Evolutionary conservation across 2,113 vertebrate species (phyloP).

Genomic region (Rana temporaria): DNA sequence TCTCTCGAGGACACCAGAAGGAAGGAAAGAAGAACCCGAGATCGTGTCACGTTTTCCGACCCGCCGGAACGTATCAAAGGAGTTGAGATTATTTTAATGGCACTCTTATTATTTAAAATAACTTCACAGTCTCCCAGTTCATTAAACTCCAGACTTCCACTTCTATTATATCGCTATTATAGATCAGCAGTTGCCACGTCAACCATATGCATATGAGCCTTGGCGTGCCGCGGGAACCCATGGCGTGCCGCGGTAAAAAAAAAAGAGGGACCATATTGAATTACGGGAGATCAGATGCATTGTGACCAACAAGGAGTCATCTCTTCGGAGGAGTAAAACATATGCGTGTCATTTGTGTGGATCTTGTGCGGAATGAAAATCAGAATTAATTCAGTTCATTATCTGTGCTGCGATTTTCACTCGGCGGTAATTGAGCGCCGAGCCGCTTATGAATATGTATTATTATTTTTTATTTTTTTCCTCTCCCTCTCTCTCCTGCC

Average conservation of each 20-base stretch:
- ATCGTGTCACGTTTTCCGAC: too few relatives aligned
- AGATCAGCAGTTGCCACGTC: background rate
- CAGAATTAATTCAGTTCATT: slow-evolving; percentile 73
- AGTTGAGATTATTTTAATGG: too few relatives aligned
- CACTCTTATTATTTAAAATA: too few relatives aligned
- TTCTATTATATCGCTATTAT: background rate
- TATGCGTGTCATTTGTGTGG: slow-evolving; percentile 59
- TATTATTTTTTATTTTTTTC: slow-evolving; percentile 56
- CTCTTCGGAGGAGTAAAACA: background rate
- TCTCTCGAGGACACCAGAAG: too few relatives aligned
- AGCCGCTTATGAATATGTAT: slow-evolving; percentile 75
- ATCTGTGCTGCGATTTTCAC: slow-evolving; percentile 62
- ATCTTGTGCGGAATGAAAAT: slow-evolving; percentile 67
- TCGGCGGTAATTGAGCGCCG: slow-evolving; percentile 72
- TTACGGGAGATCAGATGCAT: background rate
- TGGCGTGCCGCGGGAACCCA: background rate
- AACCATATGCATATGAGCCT: background rate
- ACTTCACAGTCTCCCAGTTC: too few relatives aligned
- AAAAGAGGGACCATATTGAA: background rate
- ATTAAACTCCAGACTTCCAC: too few relatives aligned
- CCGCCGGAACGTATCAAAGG: too few relatives aligned
- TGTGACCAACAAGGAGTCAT: background rate
- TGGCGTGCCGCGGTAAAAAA: background rate
- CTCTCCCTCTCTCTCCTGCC: slow-evolving; percentile 43
- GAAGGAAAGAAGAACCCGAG: too few relatives aligned